Conservation (phyloP, 2,888 invertebrate species). For the Pseudanteris insignis region DNA sequence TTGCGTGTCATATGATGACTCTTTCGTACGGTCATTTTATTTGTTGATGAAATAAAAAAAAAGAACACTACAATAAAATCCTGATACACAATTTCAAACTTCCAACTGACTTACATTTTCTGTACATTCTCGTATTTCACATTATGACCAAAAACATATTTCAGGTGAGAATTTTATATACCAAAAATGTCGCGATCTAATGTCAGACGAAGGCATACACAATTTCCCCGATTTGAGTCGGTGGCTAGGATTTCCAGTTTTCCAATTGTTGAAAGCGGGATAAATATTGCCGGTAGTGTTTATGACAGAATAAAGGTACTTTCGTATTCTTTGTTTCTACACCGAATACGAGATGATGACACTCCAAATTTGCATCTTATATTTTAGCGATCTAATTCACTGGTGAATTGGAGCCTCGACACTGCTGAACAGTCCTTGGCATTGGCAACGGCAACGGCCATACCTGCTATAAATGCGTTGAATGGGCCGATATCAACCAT, state of each 20-base stretch:
- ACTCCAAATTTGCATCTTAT: too few relatives aligned
- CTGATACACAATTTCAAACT: too few relatives aligned
- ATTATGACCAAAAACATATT: too few relatives aligned
- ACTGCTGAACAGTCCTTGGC: constrained; percentile 80
- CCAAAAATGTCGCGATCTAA: constrained; percentile 52
- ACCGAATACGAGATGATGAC: background rate
- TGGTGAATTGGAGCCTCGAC: constrained; percentile 80
- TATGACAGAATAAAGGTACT: constrained; percentile 82
- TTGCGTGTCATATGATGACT: too few relatives aligned
- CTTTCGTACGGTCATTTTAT: too few relatives aligned
- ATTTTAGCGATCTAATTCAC: constrained; percentile 75
- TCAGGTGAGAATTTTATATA: too few relatives aligned
- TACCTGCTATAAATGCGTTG: constrained; percentile 76
- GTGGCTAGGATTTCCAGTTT: constrained; percentile 80
- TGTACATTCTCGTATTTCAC: too few relatives aligned
- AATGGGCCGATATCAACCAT: constrained; percentile 75
- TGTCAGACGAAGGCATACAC: constrained; percentile 52
- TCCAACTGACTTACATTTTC: too few relatives aligned
- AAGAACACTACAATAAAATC: too few relatives aligned
- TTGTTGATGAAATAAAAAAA: too few relatives aligned
- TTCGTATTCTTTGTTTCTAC: too few relatives aligned
- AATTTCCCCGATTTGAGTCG: constrained; percentile 74
- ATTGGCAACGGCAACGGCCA: constrained; percentile 77
- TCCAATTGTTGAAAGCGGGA: constrained; percentile 84
- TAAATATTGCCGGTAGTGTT: constrained; percentile 77